Evolutionary conservation across 1,140 invertebrate genomes (phyloP).

Genomic region (Vanessa tameamea): DNA sequence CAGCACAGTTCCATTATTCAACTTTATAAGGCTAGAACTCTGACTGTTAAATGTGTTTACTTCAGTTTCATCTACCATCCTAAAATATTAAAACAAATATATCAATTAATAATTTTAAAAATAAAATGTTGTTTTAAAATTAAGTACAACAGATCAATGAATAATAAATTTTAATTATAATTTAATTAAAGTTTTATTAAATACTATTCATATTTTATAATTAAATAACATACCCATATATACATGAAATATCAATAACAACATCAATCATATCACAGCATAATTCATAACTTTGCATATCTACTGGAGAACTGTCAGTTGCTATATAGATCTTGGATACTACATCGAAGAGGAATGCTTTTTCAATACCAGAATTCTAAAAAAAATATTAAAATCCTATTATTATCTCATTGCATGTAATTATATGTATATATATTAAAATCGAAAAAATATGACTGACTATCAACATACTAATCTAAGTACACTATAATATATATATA

Average conservation of each 20-base stretch:
- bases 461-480: too few relatives aligned
- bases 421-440: background rate
- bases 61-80: constrained; percentile 90
- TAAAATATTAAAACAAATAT: constrained; percentile 62
- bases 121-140: too few relatives aligned
- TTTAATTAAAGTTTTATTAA: background rate
- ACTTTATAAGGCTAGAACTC: constrained; percentile 97
- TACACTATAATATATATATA: too few relatives aligned
- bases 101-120: too few relatives aligned
- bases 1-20: constrained; percentile 98
- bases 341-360: constrained; percentile 99
- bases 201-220: background rate
- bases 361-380: constrained; percentile 98
- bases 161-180: too few relatives aligned
- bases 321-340: constrained; percentile 99
- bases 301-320: constrained; percentile 99
- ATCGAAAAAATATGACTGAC: too few relatives aligned
- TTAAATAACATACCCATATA: constrained; percentile 91
- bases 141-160: too few relatives aligned
- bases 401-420: background rate
- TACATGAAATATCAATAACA: constrained; percentile 98
- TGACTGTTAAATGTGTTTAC: constrained; percentile 95
- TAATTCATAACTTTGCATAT: constrained; percentile 99
- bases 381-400: constrained; percentile 50
- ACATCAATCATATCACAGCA: constrained; percentile 99